A percentile compares a stretch with the other conserved stretches of the same genome.
phyloP scores from a whole-genome alignment of 2,113 vertebrate species.

The Cephalopterus ornatus region DNA sequence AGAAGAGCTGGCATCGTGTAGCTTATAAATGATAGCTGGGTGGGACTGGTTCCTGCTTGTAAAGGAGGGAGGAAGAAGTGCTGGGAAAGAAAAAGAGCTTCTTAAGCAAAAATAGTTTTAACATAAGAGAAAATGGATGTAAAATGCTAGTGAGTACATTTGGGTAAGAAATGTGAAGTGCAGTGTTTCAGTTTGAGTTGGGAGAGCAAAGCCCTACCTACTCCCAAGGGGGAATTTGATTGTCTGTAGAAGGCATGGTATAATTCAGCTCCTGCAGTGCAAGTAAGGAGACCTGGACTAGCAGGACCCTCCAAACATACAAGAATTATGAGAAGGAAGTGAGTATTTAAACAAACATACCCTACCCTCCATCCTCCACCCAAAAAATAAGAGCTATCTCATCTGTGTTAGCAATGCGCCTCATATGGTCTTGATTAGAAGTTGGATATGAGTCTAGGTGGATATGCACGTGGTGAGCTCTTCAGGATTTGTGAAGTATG shows the following conservation, averaged over 20 bases:
- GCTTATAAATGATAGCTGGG: background rate
- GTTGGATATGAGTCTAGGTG: background rate
- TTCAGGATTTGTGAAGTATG: background rate
- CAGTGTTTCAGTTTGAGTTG: rapidly evolving
- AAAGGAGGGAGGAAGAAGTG: background rate
- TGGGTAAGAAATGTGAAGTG: background rate
- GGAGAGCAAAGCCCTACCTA: background rate
- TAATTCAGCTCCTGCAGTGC: background rate
- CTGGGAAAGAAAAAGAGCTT: background rate
- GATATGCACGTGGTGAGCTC: background rate
- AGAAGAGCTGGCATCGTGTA: background rate
- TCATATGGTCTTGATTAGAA: background rate
- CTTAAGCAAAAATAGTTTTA: background rate
- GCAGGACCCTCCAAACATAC: background rate
- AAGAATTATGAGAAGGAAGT: background rate
- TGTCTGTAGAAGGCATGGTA: background rate
- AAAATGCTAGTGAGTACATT: background rate
- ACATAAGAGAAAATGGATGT: background rate
- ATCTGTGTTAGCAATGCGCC: background rate
- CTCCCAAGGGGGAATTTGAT: background rate
- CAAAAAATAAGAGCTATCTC: background rate
- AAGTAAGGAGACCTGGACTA: background rate
- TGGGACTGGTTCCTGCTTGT: background rate
- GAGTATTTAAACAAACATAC: background rate
- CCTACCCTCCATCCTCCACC: background rate